These are phyloP conservation scores for Phorcus lineatus DNA, from an alignment of 2,888 invertebrate species.

Conservation along the genomic window DNA sequence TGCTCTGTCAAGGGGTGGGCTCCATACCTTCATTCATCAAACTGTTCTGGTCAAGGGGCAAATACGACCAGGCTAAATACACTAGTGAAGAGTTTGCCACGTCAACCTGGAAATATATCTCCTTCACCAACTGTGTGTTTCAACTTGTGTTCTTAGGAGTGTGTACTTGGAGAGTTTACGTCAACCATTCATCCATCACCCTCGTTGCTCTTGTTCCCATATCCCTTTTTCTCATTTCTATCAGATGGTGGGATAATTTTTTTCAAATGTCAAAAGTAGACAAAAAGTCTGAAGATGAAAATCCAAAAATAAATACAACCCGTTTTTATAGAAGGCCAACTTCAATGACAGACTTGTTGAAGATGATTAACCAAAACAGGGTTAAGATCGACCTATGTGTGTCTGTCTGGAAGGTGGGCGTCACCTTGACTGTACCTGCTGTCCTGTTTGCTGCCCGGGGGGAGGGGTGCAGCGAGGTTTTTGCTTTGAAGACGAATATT, in stretches of 20 bases:
- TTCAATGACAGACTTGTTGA: background rate
- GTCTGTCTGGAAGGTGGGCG: constrained; percentile 90
- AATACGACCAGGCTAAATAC: background rate
- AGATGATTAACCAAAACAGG: background rate
- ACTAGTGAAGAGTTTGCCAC: background rate
- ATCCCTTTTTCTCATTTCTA: background rate
- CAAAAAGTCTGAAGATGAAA: background rate
- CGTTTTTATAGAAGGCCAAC: background rate
- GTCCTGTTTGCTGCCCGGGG: background rate
- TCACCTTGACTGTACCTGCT: constrained; percentile 81
- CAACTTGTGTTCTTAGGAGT: background rate
- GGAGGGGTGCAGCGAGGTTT: background rate
- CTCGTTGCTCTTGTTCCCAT: background rate
- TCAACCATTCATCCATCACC: background rate
- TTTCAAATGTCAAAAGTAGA: background rate
- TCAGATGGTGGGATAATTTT: constrained; percentile 14
- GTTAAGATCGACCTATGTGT: constrained; percentile 87
- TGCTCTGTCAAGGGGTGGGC: background rate
- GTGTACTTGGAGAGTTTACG: background rate
- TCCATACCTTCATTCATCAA: background rate
- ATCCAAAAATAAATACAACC: background rate
- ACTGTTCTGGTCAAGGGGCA: background rate
- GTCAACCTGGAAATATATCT: background rate
- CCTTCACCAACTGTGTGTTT: background rate
- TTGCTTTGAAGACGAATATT: background rate